These are phyloP conservation scores for Phalloptychus januarius DNA, from an alignment of 2,797 vertebrate genomes.

Conservation along the genomic window DNA sequence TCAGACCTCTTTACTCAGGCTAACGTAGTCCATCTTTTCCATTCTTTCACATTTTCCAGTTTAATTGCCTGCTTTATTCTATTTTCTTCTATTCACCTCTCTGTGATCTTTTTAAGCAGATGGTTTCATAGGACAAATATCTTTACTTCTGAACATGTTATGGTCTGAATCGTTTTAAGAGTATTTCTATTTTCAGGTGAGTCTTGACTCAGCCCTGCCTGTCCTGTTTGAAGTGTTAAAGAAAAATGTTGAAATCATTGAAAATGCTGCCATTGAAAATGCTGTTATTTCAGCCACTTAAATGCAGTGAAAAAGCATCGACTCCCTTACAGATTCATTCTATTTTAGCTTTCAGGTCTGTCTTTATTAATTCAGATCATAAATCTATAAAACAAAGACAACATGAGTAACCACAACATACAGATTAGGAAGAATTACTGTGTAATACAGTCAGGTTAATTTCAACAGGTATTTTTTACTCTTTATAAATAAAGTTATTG, in stretches of 20 bases:
- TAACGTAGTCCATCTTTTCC: constrained; percentile 26
- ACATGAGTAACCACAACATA: neutral
- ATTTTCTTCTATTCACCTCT: constrained; percentile 14
- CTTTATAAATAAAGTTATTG: neutral
- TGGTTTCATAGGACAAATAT: constrained; percentile 33
- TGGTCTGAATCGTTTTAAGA: constrained; percentile 27
- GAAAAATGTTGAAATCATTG: neutral
- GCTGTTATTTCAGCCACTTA: neutral
- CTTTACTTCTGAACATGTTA: constrained; percentile 42
- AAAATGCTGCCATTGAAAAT: neutral
- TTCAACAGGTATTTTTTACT: neutral
- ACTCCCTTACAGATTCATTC: neutral
- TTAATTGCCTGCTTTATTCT: constrained; percentile 41
- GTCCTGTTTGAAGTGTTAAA: neutral
- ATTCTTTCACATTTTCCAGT: constrained; percentile 25
- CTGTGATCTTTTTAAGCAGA: constrained; percentile 32
- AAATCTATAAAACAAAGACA: neutral
- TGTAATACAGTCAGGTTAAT: neutral
- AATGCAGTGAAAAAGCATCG: neutral
- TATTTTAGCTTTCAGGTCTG: neutral
- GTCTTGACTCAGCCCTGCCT: neutral
- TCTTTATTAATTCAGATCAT: neutral
- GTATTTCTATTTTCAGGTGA: constrained; percentile 3
- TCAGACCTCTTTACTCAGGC: constrained; percentile 29
- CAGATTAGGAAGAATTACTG: neutral